Percentiles rank a stretch among this genome's conserved stretches.
Evolutionary conservation across 2,113 vertebrate species (phyloP).

Genomic region (Phylloscopus whistleri): DNA sequence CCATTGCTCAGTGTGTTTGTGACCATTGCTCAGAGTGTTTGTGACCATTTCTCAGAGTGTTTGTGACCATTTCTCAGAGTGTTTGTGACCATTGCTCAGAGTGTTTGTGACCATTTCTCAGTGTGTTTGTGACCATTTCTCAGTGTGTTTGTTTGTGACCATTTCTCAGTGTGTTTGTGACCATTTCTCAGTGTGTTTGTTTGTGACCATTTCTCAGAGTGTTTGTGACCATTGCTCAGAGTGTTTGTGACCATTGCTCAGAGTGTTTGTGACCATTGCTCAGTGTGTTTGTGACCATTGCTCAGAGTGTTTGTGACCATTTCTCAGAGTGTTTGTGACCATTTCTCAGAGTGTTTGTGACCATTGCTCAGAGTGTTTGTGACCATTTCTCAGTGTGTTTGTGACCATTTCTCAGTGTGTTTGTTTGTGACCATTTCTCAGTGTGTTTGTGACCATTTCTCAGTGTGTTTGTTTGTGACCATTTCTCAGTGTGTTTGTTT

Average conservation of each 20-base stretch:
- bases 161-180: background rate
- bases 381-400: background rate
- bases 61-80: background rate
- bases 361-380: too few species aligned
- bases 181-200: too few species aligned
- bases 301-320: rapidly evolving
- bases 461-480: too few species aligned
- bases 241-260: rapidly evolving
- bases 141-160: too few species aligned
- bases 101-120: too few species aligned
- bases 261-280: rapidly evolving
- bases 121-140: rapidly evolving
- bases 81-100: rapidly evolving
- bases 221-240: rapidly evolving
- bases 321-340: background rate
- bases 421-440: too few species aligned
- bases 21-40: rapidly evolving
- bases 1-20: background rate
- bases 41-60: background rate
- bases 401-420: too few species aligned
- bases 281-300: too few species aligned
- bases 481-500: too few species aligned
- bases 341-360: background rate
- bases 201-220: background rate
- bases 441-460: rapidly evolving